A percentile compares a stretch with the other conserved stretches of the same genome.
phyloP scores from a whole-genome alignment of 1,140 invertebrate genomes.

The Carcinoscorpius rotundicauda region DNA sequence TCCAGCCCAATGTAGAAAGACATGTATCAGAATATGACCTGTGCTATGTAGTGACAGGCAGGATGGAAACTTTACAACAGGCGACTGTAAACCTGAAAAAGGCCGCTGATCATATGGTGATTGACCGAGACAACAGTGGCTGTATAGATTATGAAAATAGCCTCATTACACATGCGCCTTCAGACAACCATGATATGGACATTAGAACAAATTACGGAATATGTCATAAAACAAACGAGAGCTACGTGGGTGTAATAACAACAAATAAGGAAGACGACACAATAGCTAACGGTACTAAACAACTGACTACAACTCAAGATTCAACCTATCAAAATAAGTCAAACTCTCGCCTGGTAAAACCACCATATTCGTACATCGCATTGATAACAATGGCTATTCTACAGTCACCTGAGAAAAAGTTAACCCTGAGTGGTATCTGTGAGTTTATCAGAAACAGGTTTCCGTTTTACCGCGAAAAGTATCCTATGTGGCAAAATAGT shows the following conservation, averaged over 20 bases:
- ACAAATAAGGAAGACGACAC: background rate
- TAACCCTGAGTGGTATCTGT: slow-evolving; percentile 42
- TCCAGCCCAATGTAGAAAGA: too few species aligned
- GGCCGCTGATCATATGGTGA: too few species aligned
- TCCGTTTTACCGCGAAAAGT: slow-evolving; percentile 89
- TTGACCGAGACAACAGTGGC: too few species aligned
- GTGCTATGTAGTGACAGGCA: too few species aligned
- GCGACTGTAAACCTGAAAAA: too few species aligned
- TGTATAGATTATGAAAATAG: slow-evolving; percentile 2
- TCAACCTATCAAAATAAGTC: background rate
- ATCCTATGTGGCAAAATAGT: slow-evolving; percentile 92
- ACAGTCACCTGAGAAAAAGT: slow-evolving; percentile 37
- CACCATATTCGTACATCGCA: slow-evolving; percentile 48
- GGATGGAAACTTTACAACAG: too few species aligned
- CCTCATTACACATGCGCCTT: slow-evolving; percentile 10
- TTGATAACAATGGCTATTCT: slow-evolving; percentile 50
- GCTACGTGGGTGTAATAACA: slow-evolving; percentile 12
- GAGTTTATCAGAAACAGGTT: slow-evolving; percentile 91
- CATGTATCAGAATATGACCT: too few species aligned
- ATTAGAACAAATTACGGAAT: slow-evolving; percentile 10
- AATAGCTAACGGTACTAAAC: background rate
- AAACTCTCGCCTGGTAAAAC: slow-evolving; percentile 33
- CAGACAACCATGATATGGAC: slow-evolving; percentile 12
- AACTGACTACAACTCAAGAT: background rate
- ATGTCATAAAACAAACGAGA: slow-evolving; percentile 6